phyloP scores from a whole-genome alignment of 2,113 vertebrate species.

The Zootoca vivipara region DNA sequence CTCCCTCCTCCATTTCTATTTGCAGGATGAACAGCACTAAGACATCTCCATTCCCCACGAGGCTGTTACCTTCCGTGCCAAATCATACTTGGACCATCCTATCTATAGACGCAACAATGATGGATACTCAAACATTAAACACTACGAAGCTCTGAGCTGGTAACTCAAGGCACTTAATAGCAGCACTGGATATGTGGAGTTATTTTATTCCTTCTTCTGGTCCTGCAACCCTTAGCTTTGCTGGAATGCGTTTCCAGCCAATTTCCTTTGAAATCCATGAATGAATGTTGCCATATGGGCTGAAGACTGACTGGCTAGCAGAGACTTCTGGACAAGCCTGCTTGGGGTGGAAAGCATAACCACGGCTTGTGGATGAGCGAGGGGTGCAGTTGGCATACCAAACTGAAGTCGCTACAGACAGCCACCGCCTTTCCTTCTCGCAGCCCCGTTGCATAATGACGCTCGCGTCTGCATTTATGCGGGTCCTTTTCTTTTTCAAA shows the following conservation, averaged over 20 bases:
- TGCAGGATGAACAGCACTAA: slow-evolving; percentile 66
- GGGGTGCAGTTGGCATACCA: slow-evolving; percentile 7
- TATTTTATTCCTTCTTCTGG: slow-evolving; percentile 47
- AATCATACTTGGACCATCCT: slow-evolving; percentile 44
- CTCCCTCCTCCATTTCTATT: slow-evolving; percentile 55
- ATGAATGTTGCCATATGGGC: slow-evolving; percentile 31
- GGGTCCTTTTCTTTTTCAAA: slow-evolving; percentile 42
- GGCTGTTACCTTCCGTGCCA: slow-evolving; percentile 42
- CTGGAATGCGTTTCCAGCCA: slow-evolving; percentile 55
- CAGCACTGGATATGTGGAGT: slow-evolving; percentile 36
- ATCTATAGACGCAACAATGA: slow-evolving; percentile 50
- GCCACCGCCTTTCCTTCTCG: slow-evolving; percentile 30
- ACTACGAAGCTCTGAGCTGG: slow-evolving; percentile 49
- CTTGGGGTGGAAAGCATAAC: slow-evolving; percentile 26
- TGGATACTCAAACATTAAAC: slow-evolving; percentile 47
- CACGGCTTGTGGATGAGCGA: slow-evolving; percentile 21
- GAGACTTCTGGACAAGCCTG: background rate
- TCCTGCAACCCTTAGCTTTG: slow-evolving; percentile 59
- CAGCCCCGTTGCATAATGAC: slow-evolving; percentile 31
- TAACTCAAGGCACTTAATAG: slow-evolving; percentile 53
- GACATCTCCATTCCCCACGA: slow-evolving; percentile 55
- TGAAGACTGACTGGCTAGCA: background rate
- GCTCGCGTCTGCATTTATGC: slow-evolving; percentile 38
- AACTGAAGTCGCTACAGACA: slow-evolving; percentile 15
- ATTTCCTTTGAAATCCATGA: slow-evolving; percentile 3